phyloP scores from a whole-genome alignment of 2,888 invertebrate species.

The Dendrolimus houi region DNA sequence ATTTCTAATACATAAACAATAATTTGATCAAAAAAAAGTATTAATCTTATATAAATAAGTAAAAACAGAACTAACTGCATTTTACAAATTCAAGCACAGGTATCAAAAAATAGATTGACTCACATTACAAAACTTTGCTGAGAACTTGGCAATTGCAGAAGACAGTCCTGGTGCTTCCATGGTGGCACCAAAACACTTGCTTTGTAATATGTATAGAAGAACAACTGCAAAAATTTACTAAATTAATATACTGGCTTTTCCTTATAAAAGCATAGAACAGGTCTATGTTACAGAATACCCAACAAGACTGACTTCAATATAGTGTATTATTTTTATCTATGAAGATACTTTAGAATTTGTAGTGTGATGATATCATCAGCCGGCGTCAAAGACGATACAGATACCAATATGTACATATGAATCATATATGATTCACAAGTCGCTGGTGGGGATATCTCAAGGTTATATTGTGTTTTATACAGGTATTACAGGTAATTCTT shows the following conservation, averaged over 20 bases:
- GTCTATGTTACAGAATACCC: too few species aligned
- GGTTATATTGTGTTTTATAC: neutral
- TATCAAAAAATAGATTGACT: constrained; percentile 20
- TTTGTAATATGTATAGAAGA: constrained; percentile 26
- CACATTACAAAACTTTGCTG: constrained; percentile 71
- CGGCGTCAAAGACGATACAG: neutral
- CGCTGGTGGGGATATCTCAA: neutral
- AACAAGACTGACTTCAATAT: neutral
- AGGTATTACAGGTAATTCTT: too few species aligned
- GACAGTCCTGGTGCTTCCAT: constrained; percentile 56
- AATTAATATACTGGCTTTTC: neutral
- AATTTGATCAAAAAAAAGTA: too few species aligned
- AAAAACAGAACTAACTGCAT: too few species aligned
- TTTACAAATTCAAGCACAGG: too few species aligned
- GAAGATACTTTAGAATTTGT: too few species aligned
- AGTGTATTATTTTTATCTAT: too few species aligned
- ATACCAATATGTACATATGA: neutral
- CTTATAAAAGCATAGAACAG: too few species aligned
- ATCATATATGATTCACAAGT: neutral
- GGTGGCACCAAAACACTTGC: constrained; percentile 20
- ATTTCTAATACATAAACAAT: too few species aligned
- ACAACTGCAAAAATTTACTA: constrained; percentile 31
- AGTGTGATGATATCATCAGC: constrained; percentile 12
- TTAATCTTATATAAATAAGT: too few species aligned
- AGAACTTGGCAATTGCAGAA: constrained; percentile 51